Evolutionary conservation across 2,888 invertebrate genomes (phyloP).

Genomic region (Bellardia bayeri): DNA sequence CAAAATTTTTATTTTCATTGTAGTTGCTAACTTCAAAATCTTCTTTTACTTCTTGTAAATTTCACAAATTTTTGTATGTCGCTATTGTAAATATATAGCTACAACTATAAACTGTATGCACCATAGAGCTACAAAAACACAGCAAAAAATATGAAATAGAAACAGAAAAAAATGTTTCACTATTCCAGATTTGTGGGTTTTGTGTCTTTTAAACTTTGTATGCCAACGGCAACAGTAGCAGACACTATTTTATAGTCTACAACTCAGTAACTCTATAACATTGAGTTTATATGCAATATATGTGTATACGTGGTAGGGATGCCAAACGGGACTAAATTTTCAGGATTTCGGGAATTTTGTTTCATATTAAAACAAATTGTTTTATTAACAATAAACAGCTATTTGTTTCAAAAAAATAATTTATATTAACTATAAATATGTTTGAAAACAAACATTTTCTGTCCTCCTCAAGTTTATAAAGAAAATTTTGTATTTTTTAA

Average conservation of each 20-base stretch:
- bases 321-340: no score
- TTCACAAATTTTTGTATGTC: background rate
- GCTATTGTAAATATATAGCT: slow-evolving; percentile 15
- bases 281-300: background rate
- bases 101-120: slow-evolving; percentile 58
- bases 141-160: background rate
- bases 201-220: slow-evolving; percentile 46
- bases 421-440: no score
- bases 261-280: slow-evolving; percentile 11
- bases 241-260: background rate
- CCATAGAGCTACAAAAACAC: slow-evolving; percentile 18
- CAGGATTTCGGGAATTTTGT: no score
- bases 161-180: background rate
- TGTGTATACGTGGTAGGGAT: background rate
- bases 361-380: no score
- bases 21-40: slow-evolving; percentile 25
- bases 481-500: no score
- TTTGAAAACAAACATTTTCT: no score
- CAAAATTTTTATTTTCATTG: background rate
- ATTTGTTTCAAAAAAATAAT: no score
- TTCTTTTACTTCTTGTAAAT: slow-evolving; percentile 19
- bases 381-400: no score
- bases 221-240: slow-evolving; percentile 15
- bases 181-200: slow-evolving; percentile 51
- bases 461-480: no score